Base-by-base conservation (phyloP, 1,140 invertebrate genomes). In the Neodiprion lecontei region DNA sequence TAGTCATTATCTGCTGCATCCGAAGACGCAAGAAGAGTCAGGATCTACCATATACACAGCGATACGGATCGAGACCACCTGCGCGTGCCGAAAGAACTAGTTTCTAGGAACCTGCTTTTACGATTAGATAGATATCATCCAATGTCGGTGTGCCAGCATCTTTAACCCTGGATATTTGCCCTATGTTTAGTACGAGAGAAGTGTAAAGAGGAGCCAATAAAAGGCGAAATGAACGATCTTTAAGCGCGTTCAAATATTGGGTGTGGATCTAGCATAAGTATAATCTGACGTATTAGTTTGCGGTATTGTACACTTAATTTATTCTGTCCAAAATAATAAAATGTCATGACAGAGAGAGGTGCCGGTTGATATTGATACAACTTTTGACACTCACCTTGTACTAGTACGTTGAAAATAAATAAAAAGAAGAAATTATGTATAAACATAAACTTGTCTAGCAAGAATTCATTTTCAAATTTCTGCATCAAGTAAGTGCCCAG, bases 31-130 rank as follows among this genome's bases (percentile, higher is more conserved):
- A 71, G 10, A 81, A 82, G 65, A 85, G 81, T 70, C 81, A 85
- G 4, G 84, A 90, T 79, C 75, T 91, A 40, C 80, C 86, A 48
- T 88, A 83, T 70, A 84, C 85, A 1, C 85, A 86, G 78, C 75
- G 87, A 76, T 88, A 88, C 67, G 85, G 85, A 53, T 85, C 87
- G 9, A 61, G 11, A 12, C 82, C 86, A 80, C 81, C 87, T 48
- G 78, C 84, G 40, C 81, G 87, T 28, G 73, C 83, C 66, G 83
- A 86, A 75, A 80, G 81, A 78, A 83, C 82, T 21, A 85, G 77
- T 77, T 84, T 86, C 75, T 85, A 80, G 80, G 67, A 71, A 61
- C 11, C 17, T 70, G 69, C 47, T 40, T 1, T 40, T 40, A 40
- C 28, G 5, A 40, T 40, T 17, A 40, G n/a, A 14, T 70, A 49